phyloP scores from a whole-genome alignment of 1,140 invertebrate species.

The Drosophila parabipectinata region DNA sequence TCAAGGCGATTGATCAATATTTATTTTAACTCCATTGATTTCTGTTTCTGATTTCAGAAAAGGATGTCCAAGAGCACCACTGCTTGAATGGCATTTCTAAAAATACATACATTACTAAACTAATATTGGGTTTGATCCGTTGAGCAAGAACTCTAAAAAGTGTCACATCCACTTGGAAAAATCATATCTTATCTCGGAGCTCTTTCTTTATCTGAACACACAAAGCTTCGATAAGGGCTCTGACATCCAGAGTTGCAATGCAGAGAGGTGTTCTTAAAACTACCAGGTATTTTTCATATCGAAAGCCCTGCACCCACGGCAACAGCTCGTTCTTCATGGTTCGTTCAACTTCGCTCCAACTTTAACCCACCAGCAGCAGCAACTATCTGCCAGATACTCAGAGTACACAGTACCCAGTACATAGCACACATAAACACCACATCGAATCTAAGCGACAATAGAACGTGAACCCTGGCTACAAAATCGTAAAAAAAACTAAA shows the following conservation, averaged over 20 bases:
- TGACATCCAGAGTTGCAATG: constrained; percentile 19
- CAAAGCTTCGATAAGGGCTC: constrained; percentile 25
- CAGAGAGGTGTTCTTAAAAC: constrained; percentile 3
- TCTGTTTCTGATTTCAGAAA: constrained; percentile 1
- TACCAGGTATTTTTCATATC: constrained; percentile 4
- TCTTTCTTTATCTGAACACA: constrained; percentile 38
- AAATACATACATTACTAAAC: constrained; percentile 31
- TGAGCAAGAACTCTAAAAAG: background rate
- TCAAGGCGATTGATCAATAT: constrained; percentile 19
- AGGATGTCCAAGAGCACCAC: constrained; percentile 12
- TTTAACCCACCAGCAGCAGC: constrained; percentile 12
- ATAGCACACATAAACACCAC: constrained; percentile 39
- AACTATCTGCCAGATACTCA: constrained; percentile 8
- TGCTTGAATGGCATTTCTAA: constrained; percentile 36
- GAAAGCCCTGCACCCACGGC: constrained; percentile 38
- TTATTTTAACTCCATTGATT: constrained; percentile 6
- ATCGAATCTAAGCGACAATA: constrained; percentile 45
- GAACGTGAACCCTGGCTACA: constrained; percentile 26
- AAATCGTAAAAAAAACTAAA: constrained; percentile 24
- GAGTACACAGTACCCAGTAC: constrained; percentile 21
- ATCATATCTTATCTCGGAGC: constrained; percentile 53
- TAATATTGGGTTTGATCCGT: constrained; percentile 18
- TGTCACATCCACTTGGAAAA: constrained; percentile 16
- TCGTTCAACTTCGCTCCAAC: constrained; percentile 41
- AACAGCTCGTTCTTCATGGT: constrained; percentile 13